These are phyloP conservation scores for Phymastichus coffea DNA, from an alignment of 1,140 invertebrate genomes.

Conservation along the genomic window DNA sequence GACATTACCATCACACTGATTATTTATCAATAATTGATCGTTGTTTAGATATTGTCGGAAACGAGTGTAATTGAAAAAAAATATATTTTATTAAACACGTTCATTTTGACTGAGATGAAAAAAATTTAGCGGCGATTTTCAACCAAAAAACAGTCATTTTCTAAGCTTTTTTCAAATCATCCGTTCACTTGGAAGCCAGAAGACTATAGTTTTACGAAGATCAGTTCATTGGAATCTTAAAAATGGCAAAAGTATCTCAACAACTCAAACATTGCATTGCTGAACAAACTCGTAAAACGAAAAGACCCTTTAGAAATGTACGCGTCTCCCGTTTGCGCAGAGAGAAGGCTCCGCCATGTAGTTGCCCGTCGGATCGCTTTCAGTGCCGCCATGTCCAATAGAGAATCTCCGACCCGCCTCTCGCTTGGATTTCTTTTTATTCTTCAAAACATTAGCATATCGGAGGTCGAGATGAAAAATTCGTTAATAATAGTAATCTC, in stretches of 20 bases:
- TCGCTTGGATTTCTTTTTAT: not conserved
- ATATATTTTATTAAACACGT: too few relatives aligned
- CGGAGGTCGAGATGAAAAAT: conserved; percentile 10
- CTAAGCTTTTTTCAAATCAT: too few relatives aligned
- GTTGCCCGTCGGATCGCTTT: conserved; percentile 13
- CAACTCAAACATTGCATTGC: not conserved
- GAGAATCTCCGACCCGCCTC: not conserved
- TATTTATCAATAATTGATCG: too few relatives aligned
- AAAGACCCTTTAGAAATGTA: not conserved
- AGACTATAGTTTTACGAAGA: too few relatives aligned
- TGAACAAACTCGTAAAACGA: not conserved
- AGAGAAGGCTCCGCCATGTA: not conserved
- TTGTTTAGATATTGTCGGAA: too few relatives aligned
- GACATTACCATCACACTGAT: too few relatives aligned
- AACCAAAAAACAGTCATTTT: too few relatives aligned
- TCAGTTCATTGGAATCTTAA: too few relatives aligned
- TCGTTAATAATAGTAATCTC: conserved; percentile 25
- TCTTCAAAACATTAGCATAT: conserved; percentile 7
- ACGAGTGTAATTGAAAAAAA: too few relatives aligned
- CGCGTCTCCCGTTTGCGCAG: not conserved
- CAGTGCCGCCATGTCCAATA: not conserved
- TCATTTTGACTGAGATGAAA: too few relatives aligned
- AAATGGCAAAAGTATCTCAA: not conserved
- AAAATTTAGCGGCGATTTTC: too few relatives aligned
- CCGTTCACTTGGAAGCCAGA: too few relatives aligned